Percentiles rank a stretch among this genome's conserved stretches.
Conservation (phyloP, 2,113 vertebrate species). For the Nanorana parkeri region DNA sequence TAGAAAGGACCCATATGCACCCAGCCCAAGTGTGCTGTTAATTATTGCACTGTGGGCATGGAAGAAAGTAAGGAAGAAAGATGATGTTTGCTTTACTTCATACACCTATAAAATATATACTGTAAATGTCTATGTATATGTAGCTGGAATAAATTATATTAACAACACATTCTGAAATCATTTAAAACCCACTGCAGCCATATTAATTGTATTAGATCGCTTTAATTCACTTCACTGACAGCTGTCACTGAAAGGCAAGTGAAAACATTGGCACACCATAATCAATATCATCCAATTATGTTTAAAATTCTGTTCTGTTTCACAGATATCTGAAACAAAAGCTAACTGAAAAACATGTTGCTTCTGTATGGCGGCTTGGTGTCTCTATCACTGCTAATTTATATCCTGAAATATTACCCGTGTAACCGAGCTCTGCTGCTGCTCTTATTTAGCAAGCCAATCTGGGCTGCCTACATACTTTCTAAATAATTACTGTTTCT, state of each 20-base stretch:
- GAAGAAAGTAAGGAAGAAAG: no score
- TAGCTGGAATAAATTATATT: constrained; percentile 7
- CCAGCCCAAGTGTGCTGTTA: no score
- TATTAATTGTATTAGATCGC: constrained; percentile 23
- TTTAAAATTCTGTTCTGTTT: constrained; percentile 9
- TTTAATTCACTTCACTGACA: constrained; percentile 29
- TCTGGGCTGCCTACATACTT: constrained; percentile 27
- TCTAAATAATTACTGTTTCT: constrained; percentile 1
- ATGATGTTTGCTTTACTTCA: no score
- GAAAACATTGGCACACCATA: constrained; percentile 30
- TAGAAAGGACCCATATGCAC: no score
- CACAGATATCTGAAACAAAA: constrained; percentile 15
- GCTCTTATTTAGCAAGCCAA: constrained; percentile 30
- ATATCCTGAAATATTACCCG: constrained; percentile 2
- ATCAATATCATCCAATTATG: constrained; percentile 53
- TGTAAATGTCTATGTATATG: no score
- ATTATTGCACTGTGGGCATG: no score
- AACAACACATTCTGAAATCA: not conserved
- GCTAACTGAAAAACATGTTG: constrained; percentile 1
- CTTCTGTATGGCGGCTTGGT: not conserved
- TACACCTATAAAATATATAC: no score
- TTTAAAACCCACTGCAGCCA: constrained; percentile 5
- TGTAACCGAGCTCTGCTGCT: not conserved
- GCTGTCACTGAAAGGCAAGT: constrained; percentile 36
- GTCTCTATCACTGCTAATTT: constrained; percentile 17